These are phyloP conservation scores for Carettochelys insculpta DNA, from an alignment of 2,113 vertebrate genomes.

Conservation along the genomic window DNA sequence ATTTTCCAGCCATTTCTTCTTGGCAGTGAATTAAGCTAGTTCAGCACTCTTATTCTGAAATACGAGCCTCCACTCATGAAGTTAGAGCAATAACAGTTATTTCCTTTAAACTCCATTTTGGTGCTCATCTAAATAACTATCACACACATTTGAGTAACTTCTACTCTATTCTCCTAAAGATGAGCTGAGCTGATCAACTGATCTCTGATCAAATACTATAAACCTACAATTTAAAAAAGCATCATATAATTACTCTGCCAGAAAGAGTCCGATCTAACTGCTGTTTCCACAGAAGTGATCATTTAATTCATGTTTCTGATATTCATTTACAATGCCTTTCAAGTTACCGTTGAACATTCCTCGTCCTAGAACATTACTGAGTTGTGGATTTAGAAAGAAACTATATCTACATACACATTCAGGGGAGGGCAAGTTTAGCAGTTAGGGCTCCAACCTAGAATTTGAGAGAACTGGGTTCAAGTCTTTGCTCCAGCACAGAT, in stretches of 20 bases:
- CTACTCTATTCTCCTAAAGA: constrained; percentile 41
- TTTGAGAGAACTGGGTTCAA: neutral
- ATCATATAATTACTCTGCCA: constrained; percentile 35
- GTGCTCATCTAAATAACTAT: constrained; percentile 35
- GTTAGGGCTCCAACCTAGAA: neutral
- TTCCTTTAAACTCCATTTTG: neutral
- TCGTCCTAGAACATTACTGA: neutral
- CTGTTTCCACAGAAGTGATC: constrained; percentile 1
- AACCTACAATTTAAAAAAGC: constrained; percentile 16
- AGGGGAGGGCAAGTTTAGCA: neutral
- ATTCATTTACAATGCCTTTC: constrained; percentile 34
- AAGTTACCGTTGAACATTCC: neutral
- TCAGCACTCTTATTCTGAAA: no score
- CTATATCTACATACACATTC: neutral
- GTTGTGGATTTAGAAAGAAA: neutral
- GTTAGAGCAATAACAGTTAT: no score
- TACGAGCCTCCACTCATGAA: no score
- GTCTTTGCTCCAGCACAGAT: neutral
- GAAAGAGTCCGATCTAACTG: neutral
- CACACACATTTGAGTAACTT: constrained; percentile 43
- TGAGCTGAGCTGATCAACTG: constrained; percentile 17
- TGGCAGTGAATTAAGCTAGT: neutral
- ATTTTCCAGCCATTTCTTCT: constrained; percentile 4
- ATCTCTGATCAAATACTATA: constrained; percentile 3
- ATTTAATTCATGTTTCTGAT: constrained; percentile 27